Percentiles rank a stretch among this genome's conserved stretches.
Conservation (phyloP, 37 sponge, comb jelly and placozoan species). For the Eunapius fragilis region DNA sequence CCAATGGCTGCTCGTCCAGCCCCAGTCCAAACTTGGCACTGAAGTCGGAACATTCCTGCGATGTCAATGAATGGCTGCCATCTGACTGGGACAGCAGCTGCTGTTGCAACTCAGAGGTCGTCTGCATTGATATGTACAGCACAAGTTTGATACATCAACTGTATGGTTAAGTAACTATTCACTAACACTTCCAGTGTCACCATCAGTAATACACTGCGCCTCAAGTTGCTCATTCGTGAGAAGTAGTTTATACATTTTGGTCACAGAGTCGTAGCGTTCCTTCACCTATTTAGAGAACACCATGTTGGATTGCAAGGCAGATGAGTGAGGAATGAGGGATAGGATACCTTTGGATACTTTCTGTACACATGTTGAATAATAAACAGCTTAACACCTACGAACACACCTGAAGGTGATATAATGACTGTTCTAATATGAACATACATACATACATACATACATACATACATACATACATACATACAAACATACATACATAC, state of each 20-base stretch:
- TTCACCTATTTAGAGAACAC: constrained; percentile 48
- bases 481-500: too few species aligned
- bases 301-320: neutral
- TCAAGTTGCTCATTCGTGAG: constrained; percentile 71
- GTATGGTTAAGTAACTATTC: too few species aligned
- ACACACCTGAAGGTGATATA: constrained; percentile 36
- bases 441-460: neutral
- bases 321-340: neutral
- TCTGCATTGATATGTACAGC: too few species aligned
- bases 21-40: constrained; percentile 55
- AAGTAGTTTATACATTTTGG: constrained; percentile 62
- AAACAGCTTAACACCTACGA: constrained; percentile 77
- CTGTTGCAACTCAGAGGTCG: neutral
- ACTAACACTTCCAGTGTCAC: neutral
- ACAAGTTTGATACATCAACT: too few species aligned
- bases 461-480: neutral
- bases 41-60: constrained; percentile 38
- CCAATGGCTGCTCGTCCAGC: constrained; percentile 48
- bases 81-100: neutral
- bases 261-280: constrained; percentile 75
- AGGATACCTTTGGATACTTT: constrained; percentile 83
- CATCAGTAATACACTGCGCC: constrained; percentile 44
- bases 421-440: neutral
- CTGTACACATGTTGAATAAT: constrained; percentile 76
- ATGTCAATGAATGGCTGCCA: neutral